Conservation (phyloP, 2,888 invertebrate species). For the Xylota sylvarum region DNA sequence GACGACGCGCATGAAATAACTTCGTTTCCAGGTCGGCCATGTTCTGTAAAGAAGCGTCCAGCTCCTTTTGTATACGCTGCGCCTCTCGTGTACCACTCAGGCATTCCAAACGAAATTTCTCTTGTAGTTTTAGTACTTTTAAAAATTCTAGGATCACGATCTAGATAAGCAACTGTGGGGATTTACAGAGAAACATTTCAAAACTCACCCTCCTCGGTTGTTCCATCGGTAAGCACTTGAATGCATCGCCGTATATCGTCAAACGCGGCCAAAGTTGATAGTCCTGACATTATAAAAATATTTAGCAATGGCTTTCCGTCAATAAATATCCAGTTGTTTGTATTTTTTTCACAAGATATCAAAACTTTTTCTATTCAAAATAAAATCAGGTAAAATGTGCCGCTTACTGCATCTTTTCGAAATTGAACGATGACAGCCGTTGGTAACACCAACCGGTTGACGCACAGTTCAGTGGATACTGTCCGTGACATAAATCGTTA, state of each 20-base stretch:
- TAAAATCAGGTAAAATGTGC: conserved; percentile 15
- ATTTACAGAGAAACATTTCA: neutral
- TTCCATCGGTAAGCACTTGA: conserved; percentile 88
- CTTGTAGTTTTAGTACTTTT: conserved; percentile 90
- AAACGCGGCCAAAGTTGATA: conserved; percentile 89
- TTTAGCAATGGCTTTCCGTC: neutral
- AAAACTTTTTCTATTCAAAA: conserved; percentile 23
- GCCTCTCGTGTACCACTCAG: conserved; percentile 89
- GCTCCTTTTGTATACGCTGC: conserved; percentile 88
- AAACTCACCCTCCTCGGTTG: conserved; percentile 88
- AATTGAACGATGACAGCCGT: conserved; percentile 72
- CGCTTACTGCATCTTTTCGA: conserved; percentile 68
- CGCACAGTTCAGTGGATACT: conserved; percentile 36
- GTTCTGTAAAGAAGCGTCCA: conserved; percentile 90
- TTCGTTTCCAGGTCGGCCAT: conserved; percentile 92
- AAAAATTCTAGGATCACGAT: conserved; percentile 87
- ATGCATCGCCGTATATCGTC: conserved; percentile 90
- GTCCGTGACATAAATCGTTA: conserved; percentile 6
- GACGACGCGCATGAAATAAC: conserved; percentile 91
- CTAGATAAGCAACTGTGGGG: neutral
- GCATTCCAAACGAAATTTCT: conserved; percentile 90
- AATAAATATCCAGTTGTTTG: neutral
- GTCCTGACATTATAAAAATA: conserved; percentile 71
- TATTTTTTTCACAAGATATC: conserved; percentile 5
- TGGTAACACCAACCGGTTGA: conserved; percentile 51